These are phyloP conservation scores for human DNA, from an alignment of 2,113 vertebrate genomes.

Conservation along the genomic window GRCh38 chr9:100768501-100769000, in stretches of 20 bases:
- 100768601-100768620: conserved; percentile 11
- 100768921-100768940: neutral
- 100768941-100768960: neutral
- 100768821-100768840: neutral
- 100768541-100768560: conserved; percentile 35
- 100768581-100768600: conserved; percentile 35
- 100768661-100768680: conserved; percentile 31
- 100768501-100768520: conserved; percentile 22
- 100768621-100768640: conserved; percentile 12
- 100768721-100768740: conserved; percentile 7
- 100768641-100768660: conserved; percentile 48
- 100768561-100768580: conserved; percentile 15
- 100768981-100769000: neutral
- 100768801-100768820: neutral
- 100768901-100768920: neutral
- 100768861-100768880: neutral
- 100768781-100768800: neutral
- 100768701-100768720: conserved; percentile 36
- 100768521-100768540: conserved; percentile 5
- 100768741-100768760: neutral
- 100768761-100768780: neutral
- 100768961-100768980: neutral
- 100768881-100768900: neutral
- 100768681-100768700: neutral
- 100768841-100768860: neutral